A percentile compares a stretch with the other conserved stretches of the same genome.
phyloP scores from a whole-genome alignment of 92 coral and sea anemone species.

The Porites evermanni region DNA sequence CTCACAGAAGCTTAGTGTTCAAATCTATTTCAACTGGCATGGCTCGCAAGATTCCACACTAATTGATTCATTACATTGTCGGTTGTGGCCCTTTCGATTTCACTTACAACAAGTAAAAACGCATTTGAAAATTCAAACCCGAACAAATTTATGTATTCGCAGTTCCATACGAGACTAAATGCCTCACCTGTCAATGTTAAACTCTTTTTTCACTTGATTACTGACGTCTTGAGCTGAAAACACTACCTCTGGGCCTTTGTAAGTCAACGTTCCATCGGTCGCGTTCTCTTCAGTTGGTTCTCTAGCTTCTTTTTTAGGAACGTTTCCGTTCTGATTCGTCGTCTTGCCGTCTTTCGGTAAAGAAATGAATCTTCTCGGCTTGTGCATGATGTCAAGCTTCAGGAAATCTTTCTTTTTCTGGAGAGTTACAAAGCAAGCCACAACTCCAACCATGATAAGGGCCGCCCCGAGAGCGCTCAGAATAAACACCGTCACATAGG shows the following conservation, averaged over 20 bases:
- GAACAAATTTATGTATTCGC: too few species aligned
- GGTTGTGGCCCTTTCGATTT: too few species aligned
- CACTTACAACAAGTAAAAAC: too few species aligned
- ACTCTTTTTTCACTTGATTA: slow-evolving; percentile 52
- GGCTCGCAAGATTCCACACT: too few species aligned
- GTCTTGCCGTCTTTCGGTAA: slow-evolving; percentile 37
- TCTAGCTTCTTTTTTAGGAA: slow-evolving; percentile 28
- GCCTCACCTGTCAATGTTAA: slow-evolving; percentile 51
- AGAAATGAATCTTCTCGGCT: slow-evolving; percentile 69
- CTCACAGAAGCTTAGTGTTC: too few species aligned
- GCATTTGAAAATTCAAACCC: too few species aligned
- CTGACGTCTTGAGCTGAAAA: slow-evolving; percentile 67
- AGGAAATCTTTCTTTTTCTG: slow-evolving; percentile 39
- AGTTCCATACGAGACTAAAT: too few species aligned
- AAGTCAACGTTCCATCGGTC: slow-evolving; percentile 27
- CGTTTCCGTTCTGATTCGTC: slow-evolving; percentile 56
- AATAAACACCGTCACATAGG: slow-evolving; percentile 66
- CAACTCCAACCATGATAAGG: slow-evolving; percentile 46
- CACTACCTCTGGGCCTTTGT: slow-evolving; percentile 56
- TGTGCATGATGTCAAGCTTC: slow-evolving; percentile 57
- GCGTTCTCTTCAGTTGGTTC: slow-evolving; percentile 23
- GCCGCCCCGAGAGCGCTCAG: slow-evolving; percentile 70
- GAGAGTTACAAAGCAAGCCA: slow-evolving; percentile 28
- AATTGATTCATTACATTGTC: too few species aligned
- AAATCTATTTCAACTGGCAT: too few species aligned